Evolutionary conservation across 1,140 invertebrate species (phyloP).

Genomic region (Lanistes nyassanus): DNA sequence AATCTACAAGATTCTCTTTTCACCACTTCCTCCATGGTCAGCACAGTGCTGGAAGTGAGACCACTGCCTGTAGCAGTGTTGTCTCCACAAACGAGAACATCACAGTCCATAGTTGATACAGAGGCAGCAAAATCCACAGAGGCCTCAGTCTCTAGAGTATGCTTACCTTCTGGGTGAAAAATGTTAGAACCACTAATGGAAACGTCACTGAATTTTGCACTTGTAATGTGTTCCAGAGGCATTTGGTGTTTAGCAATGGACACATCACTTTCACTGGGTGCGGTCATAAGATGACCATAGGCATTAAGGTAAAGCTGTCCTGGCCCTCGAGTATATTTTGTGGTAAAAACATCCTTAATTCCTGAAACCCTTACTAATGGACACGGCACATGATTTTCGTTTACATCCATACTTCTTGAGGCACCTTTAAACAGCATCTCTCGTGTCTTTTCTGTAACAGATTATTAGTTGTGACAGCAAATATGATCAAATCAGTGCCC

Average conservation of each 20-base stretch:
- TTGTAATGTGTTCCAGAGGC: not conserved
- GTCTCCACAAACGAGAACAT: not conserved
- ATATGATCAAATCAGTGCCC: too few species aligned
- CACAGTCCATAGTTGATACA: constrained; percentile 1
- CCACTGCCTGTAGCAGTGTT: not conserved
- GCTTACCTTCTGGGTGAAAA: too few species aligned
- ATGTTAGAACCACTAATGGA: not conserved
- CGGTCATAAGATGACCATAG: not conserved
- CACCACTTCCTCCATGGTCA: not conserved
- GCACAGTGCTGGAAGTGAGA: not conserved
- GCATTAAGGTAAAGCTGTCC: not conserved
- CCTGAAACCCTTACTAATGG: not conserved
- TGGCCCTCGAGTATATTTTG: not conserved
- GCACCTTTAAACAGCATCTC: constrained; percentile 1
- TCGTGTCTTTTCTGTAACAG: not conserved
- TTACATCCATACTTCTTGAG: not conserved
- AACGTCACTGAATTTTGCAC: not conserved
- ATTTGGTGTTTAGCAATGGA: not conserved
- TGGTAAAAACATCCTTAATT: not conserved
- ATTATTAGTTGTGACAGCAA: too few species aligned
- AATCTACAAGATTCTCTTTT: not conserved
- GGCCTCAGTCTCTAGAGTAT: too few species aligned
- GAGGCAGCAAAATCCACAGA: too few species aligned
- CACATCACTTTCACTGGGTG: not conserved
- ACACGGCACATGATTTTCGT: not conserved